These are phyloP conservation scores for Naso thynnoides DNA, from an alignment of 2,797 vertebrate genomes.

Conservation along the genomic window DNA sequence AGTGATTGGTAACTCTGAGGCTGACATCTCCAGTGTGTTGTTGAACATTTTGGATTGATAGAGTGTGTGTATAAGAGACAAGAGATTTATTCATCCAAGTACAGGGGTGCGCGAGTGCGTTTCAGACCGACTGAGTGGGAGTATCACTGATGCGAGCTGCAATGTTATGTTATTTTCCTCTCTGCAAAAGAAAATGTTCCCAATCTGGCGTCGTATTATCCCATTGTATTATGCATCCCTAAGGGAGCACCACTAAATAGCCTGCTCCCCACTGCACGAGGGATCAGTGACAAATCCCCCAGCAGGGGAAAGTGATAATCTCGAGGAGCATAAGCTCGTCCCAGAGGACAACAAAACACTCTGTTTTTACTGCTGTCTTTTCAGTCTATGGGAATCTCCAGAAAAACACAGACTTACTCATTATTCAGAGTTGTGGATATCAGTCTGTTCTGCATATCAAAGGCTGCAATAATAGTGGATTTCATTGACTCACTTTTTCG, in stretches of 20 bases:
- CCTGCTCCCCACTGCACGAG: constrained; percentile 53
- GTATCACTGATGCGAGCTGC: constrained; percentile 23
- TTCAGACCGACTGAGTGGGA: constrained; percentile 38
- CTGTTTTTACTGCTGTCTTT: constrained; percentile 37
- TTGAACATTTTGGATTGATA: constrained; percentile 11
- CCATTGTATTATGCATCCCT: constrained; percentile 54
- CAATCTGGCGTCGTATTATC: constrained; percentile 57
- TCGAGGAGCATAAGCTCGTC: constrained; percentile 65
- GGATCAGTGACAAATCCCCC: constrained; percentile 78
- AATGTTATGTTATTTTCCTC: constrained; percentile 48
- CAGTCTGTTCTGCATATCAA: constrained; percentile 27
- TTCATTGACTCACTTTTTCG: background rate
- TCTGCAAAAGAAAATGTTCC: constrained; percentile 49
- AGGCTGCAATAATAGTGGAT: constrained; percentile 1
- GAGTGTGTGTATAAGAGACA: constrained; percentile 17
- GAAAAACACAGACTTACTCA: constrained; percentile 36
- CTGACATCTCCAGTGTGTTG: constrained; percentile 34
- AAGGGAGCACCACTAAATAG: constrained; percentile 72
- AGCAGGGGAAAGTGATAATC: constrained; percentile 72
- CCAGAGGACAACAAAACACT: constrained; percentile 54
- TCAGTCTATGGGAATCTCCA: constrained; percentile 26
- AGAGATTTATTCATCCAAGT: constrained; percentile 27
- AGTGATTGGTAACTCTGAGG: constrained; percentile 46
- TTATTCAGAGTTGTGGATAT: constrained; percentile 21
- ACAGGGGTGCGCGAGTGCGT: constrained; percentile 2